Evolutionary conservation across 2,888 invertebrate genomes (phyloP).

Genomic region (Pristionchus maxplancki): DNA sequence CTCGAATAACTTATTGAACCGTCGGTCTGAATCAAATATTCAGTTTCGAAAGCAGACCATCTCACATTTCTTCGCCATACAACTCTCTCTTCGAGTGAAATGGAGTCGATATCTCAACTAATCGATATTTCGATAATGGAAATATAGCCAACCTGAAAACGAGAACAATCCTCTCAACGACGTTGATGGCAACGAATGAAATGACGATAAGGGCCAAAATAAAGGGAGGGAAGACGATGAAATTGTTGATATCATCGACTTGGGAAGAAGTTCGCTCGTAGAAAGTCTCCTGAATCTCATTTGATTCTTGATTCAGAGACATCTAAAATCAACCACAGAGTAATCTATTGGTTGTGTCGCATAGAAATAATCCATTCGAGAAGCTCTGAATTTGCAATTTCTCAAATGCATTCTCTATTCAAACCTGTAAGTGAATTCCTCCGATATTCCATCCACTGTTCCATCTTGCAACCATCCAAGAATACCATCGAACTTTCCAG

Average conservation of each 20-base stretch:
- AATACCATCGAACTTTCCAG: background rate
- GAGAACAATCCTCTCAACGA: constrained; percentile 15
- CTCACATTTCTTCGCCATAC: constrained; percentile 32
- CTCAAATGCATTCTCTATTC: background rate
- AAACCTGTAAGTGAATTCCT: constrained; percentile 38
- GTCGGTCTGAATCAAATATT: background rate
- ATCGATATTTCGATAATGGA: background rate
- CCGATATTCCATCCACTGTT: constrained; percentile 10
- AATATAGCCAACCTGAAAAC: background rate
- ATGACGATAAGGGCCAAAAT: background rate
- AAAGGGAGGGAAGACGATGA: background rate
- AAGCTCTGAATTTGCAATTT: background rate
- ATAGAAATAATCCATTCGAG: constrained; percentile 22
- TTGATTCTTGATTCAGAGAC: background rate
- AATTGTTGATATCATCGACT: constrained; percentile 16
- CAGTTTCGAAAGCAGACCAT: background rate
- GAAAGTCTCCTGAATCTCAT: constrained; percentile 2
- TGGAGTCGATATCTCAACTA: background rate
- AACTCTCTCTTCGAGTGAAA: background rate
- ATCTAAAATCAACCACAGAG: background rate
- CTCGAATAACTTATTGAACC: background rate
- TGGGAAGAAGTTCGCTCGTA: constrained; percentile 17
- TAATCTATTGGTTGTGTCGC: background rate
- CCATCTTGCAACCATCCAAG: constrained; percentile 32
- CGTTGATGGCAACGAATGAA: background rate